Percentiles rank a stretch among this genome's conserved stretches.
phyloP scores from a whole-genome alignment of 2,888 invertebrate species.

The Rhamnusium bicolor region DNA sequence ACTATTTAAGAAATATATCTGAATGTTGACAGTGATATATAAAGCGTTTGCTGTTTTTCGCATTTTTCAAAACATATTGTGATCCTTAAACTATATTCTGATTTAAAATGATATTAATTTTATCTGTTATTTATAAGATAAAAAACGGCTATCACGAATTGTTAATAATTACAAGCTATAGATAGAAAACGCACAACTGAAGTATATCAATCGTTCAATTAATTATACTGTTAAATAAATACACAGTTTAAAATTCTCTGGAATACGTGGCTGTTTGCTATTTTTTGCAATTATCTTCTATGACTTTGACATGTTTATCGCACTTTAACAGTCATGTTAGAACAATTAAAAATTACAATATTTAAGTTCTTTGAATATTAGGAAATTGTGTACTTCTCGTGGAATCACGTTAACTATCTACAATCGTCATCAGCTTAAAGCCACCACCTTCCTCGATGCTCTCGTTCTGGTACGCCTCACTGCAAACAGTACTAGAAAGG shows the following conservation, averaged over 20 bases:
- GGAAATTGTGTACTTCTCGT: too few species aligned
- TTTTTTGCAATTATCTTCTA: neutral
- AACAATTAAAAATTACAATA: neutral
- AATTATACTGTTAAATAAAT: slow-evolving; percentile 4
- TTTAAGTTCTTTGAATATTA: too few species aligned
- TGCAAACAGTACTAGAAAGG: too few species aligned
- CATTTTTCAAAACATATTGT: neutral
- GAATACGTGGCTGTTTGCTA: neutral
- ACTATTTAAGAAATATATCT: too few species aligned
- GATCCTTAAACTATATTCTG: neutral
- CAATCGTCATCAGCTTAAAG: too few species aligned
- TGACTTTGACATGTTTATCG: neutral
- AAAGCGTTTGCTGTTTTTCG: too few species aligned
- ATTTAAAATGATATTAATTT: slow-evolving; percentile 13
- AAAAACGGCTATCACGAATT: slow-evolving; percentile 47
- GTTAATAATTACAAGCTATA: slow-evolving; percentile 31
- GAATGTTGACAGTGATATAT: too few species aligned
- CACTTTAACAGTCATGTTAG: neutral
- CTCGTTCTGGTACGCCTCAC: too few species aligned
- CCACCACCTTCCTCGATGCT: too few species aligned
- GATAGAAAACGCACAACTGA: slow-evolving; percentile 46
- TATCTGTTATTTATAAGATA: slow-evolving; percentile 47
- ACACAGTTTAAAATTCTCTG: neutral
- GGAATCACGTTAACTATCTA: too few species aligned
- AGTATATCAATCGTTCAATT: slow-evolving; percentile 49